Evolutionary conservation across 2,113 vertebrate species (phyloP).

Genomic region (Sylvilagus bachmani): DNA sequence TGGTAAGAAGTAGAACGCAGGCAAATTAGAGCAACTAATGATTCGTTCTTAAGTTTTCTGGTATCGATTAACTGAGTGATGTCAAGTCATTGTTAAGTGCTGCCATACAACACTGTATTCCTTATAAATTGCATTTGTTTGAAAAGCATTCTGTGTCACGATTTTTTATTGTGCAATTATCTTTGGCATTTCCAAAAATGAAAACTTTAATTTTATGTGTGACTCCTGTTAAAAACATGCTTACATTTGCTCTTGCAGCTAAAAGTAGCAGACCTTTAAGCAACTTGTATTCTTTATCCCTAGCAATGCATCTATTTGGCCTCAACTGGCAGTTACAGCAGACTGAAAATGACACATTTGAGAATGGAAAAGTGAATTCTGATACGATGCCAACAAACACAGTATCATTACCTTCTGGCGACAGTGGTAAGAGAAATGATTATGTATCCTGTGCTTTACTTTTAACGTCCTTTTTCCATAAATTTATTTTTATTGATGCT

Average conservation of each 20-base stretch:
- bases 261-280: slow-evolving; percentile 78
- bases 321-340: slow-evolving; percentile 99
- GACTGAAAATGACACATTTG: slow-evolving; percentile 96
- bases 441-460: not conserved
- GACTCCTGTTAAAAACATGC: slow-evolving; percentile 58
- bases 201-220: slow-evolving; percentile 31
- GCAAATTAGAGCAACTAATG: not conserved
- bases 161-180: slow-evolving; percentile 70
- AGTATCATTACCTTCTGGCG: slow-evolving; percentile 93
- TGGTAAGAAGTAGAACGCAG: not conserved
- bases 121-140: not conserved
- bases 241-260: slow-evolving; percentile 30
- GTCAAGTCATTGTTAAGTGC: not conserved
- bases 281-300: slow-evolving; percentile 83
- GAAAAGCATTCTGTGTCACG: slow-evolving; percentile 64
- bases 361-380: slow-evolving; percentile 95
- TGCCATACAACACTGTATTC: not conserved
- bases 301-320: slow-evolving; percentile 98
- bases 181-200: not conserved
- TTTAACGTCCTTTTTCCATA: slow-evolving; percentile 1
- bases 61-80: not conserved
- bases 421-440: slow-evolving; percentile 91
- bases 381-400: slow-evolving; percentile 93
- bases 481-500: not conserved
- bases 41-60: not conserved